Conservation (phyloP, 2,113 vertebrate genomes). For the Hirundichthys speculiger region DNA sequence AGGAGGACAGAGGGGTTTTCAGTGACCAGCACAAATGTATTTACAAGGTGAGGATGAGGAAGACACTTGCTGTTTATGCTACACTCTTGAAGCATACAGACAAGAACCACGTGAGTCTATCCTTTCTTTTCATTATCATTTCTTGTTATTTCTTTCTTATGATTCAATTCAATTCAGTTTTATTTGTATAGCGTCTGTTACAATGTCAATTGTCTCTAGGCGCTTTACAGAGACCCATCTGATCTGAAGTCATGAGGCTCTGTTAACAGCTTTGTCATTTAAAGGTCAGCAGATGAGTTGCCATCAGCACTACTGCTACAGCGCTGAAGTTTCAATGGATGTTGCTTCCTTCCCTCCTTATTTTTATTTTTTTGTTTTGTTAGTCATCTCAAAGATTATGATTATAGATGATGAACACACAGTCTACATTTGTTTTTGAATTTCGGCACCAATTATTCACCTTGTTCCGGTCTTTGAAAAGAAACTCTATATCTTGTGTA, state of each 20-base stretch:
- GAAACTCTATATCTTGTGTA: too few relatives aligned
- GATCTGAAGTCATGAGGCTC: background rate
- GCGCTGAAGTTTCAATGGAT: constrained; percentile 1
- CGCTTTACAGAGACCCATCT: too few relatives aligned
- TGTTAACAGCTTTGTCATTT: constrained; percentile 19
- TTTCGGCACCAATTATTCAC: too few relatives aligned
- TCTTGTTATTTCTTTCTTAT: constrained; percentile 4
- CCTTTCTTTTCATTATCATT: background rate
- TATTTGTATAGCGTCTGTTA: too few relatives aligned
- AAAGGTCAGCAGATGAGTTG: constrained; percentile 4
- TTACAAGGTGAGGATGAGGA: constrained; percentile 88
- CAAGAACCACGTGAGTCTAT: constrained; percentile 16
- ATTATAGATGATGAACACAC: too few relatives aligned
- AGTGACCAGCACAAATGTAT: constrained; percentile 98
- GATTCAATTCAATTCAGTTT: too few relatives aligned
- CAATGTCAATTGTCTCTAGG: too few relatives aligned
- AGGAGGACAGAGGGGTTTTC: constrained; percentile 87
- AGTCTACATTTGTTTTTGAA: too few relatives aligned
- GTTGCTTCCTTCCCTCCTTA: background rate
- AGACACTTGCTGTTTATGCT: constrained; percentile 10
- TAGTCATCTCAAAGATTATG: background rate
- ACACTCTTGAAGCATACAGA: constrained; percentile 24
- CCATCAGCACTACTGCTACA: background rate
- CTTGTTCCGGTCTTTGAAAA: too few relatives aligned
- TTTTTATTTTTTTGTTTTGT: background rate